Conservation (phyloP, 2,888 invertebrate species). For the Kryphioiulus occultus region DNA sequence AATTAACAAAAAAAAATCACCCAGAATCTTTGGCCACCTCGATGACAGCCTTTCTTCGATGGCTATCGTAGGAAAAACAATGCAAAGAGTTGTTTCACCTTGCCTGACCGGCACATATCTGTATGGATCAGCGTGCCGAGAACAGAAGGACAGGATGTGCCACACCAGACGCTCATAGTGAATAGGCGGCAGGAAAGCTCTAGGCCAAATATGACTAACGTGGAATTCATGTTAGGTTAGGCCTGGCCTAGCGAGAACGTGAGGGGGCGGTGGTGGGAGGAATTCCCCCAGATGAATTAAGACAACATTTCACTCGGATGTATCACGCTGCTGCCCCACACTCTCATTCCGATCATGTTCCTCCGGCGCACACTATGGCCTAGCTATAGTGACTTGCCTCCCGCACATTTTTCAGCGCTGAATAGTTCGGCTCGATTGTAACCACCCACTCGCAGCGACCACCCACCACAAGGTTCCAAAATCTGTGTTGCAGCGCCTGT, state of each 20-base stretch:
- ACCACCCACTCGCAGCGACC: conserved; percentile 4
- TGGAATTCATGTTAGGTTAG: neutral
- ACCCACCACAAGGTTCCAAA: neutral
- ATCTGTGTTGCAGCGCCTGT: neutral
- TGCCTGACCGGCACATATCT: neutral
- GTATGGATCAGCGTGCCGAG: neutral
- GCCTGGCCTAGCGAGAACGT: neutral
- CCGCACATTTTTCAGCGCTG: neutral
- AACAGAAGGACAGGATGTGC: conserved; percentile 8
- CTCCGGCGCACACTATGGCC: neutral
- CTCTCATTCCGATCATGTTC: conserved; percentile 37
- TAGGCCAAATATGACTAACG: conserved; percentile 43
- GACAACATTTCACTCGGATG: neutral
- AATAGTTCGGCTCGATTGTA: neutral
- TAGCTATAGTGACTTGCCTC: neutral
- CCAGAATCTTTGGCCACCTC: conserved; percentile 1
- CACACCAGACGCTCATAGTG: conserved; percentile 20
- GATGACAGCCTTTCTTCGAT: neutral
- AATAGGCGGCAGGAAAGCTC: conserved; percentile 15
- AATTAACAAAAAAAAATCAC: neutral
- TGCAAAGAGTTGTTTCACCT: conserved; percentile 29
- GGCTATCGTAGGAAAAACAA: conserved; percentile 11
- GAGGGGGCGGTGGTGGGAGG: conserved; percentile 16
- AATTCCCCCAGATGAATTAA: neutral
- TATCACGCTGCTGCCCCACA: conserved; percentile 23